Conservation (phyloP, 2,888 invertebrate species). For the Brachypterus glaber region DNA sequence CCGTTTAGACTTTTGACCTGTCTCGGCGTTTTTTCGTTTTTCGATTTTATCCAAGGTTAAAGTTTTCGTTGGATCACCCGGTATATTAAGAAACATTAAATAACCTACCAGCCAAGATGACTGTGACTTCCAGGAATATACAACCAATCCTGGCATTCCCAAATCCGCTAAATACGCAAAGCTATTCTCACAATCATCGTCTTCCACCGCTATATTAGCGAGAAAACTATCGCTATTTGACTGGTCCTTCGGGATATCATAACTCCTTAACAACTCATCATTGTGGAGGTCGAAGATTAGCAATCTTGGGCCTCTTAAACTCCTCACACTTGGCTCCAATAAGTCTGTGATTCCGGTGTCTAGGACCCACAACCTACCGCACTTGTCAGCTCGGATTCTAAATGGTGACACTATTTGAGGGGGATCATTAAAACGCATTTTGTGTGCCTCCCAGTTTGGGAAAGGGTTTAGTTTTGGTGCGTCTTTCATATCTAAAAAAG, state of each 20-base stretch:
- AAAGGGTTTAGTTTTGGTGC: slow-evolving; percentile 67
- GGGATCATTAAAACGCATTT: slow-evolving; percentile 40
- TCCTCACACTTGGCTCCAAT: slow-evolving; percentile 37
- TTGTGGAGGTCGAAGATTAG: slow-evolving; percentile 64
- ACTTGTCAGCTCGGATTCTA: slow-evolving; percentile 62
- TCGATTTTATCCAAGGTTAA: no score
- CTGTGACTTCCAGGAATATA: slow-evolving; percentile 64
- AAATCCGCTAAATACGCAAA: slow-evolving; percentile 66
- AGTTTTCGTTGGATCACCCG: no score
- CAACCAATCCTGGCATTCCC: slow-evolving; percentile 59
- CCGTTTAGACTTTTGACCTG: no score
- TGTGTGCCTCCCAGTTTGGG: slow-evolving; percentile 71
- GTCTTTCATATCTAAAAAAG: slow-evolving; percentile 51
- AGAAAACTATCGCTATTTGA: slow-evolving; percentile 59
- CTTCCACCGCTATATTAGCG: slow-evolving; percentile 70
- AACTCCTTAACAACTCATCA: slow-evolving; percentile 59
- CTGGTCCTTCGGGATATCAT: slow-evolving; percentile 54
- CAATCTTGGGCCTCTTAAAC: slow-evolving; percentile 51
- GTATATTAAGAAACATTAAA: no score
- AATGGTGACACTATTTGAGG: slow-evolving; percentile 67
- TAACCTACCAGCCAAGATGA: slow-evolving; percentile 58
- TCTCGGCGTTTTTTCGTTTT: no score
- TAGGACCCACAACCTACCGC: slow-evolving; percentile 69
- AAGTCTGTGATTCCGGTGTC: slow-evolving; percentile 63
- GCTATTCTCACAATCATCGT: slow-evolving; percentile 59